Base-by-base conservation (phyloP, 2,888 invertebrate species). In the Pecten maximus region DNA sequence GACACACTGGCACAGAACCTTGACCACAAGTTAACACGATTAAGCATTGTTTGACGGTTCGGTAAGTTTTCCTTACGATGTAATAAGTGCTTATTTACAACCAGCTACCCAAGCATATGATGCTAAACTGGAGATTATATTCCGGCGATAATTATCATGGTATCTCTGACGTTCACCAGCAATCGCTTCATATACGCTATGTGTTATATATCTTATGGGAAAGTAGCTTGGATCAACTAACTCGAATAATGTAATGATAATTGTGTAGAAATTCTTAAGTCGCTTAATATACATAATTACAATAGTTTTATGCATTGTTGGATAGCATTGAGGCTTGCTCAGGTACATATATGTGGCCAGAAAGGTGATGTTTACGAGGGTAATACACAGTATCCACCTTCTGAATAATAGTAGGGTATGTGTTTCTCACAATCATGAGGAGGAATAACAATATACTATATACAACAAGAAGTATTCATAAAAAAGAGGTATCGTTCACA, bases 61-160 rank as follows among this genome's bases (percentile, higher is more conserved):
- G 74, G 35, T 74, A 35, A 74, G 74, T 74, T 35, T 35, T 2
- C 35, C 23, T 74, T 74, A 74, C 74, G 74, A 74, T 28, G 74
- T 74, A 74, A 74, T 74, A 74, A 74, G 74, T 74, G 35, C 74
- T 74, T 74, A 74, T 74, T 74, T 74, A 74, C 74, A 74, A 74
- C 74, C 74, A 23, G 28, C 74, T 74, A 74, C 23, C 74, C 74
- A 74, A 74, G 74, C 74, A 74, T 23, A 74, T 74, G 74, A 74
- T 74, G 74, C 74, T 74, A 74, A 74, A 74, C 74, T 74, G 35
- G 74, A 74, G 19, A 74, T 74, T 74, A 23, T 74, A 10, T 35
- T 35, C 74, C 28, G 35, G 74, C 74, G 74, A 74, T 74, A 74
- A 74, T 74, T 74, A 74, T 74, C 74, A 8, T 35, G 74, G 74